Conservation (phyloP, 1,140 invertebrate genomes). For the Tetramorium alpestre region DNA sequence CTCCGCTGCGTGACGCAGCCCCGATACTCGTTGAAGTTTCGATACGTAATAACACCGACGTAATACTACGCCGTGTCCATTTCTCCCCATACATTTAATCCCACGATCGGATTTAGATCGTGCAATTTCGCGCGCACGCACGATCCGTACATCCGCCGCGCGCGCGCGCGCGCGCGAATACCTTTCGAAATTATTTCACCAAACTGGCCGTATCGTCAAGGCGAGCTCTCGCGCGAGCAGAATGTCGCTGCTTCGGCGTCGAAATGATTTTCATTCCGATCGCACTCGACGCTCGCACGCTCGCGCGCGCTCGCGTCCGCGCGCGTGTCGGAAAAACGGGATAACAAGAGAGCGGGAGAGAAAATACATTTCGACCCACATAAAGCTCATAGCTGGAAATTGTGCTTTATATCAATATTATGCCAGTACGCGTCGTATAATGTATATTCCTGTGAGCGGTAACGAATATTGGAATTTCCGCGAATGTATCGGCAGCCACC, state of each 20-base stretch:
- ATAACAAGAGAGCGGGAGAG: background rate
- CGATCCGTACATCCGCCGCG: background rate
- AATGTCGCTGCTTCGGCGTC: background rate
- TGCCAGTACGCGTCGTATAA: constrained; percentile 34
- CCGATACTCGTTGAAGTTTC: constrained; percentile 8
- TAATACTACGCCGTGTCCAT: background rate
- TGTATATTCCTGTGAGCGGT: constrained; percentile 10
- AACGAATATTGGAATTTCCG: constrained; percentile 54
- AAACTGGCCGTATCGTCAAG: background rate
- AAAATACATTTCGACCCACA: constrained; percentile 34
- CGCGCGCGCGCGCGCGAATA: background rate
- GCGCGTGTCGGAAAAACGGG: background rate
- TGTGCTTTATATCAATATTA: constrained; percentile 59
- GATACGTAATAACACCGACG: constrained; percentile 29
- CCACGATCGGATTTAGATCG: constrained; percentile 13
- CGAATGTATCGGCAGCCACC: background rate
- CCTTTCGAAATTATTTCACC: constrained; percentile 12
- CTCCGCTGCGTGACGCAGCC: background rate
- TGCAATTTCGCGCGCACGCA: background rate
- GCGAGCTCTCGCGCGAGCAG: background rate
- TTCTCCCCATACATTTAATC: constrained; percentile 8
- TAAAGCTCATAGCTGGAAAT: constrained; percentile 35
- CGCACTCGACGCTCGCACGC: background rate
- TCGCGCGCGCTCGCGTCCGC: background rate
- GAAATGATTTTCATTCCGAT: constrained; percentile 4